These are phyloP conservation scores for Lasioglossum pauxillum DNA, from an alignment of 2,888 invertebrate species.

Conservation along the genomic window DNA sequence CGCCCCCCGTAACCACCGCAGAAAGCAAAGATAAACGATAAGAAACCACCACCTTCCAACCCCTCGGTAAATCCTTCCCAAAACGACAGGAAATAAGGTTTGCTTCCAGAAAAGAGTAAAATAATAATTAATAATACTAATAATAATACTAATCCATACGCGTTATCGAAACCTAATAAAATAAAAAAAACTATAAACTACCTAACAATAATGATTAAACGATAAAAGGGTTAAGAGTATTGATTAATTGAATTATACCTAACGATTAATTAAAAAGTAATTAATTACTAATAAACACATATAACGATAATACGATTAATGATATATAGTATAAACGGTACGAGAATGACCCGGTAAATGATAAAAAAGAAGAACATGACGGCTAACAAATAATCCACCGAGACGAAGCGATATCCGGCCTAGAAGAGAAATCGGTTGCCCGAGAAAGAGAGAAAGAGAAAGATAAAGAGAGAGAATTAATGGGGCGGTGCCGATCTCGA, in stretches of 20 bases:
- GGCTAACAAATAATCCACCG: conserved; percentile 83
- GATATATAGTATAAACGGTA: conserved; percentile 77
- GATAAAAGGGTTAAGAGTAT: conserved; percentile 81
- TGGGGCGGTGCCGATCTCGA: conserved; percentile 55
- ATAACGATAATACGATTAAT: conserved; percentile 79
- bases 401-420: conserved; percentile 76
- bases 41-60: conserved; percentile 58
- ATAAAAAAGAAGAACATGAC: conserved; percentile 73
- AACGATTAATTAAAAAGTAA: conserved; percentile 78
- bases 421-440: conserved; percentile 52
- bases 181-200: conserved; percentile 81
- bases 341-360: conserved; percentile 76
- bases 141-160: conserved; percentile 75
- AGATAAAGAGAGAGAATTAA: background rate
- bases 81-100: conserved; percentile 75
- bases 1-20: conserved; percentile 65
- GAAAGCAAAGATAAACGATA: conserved; percentile 44
- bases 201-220: conserved; percentile 82
- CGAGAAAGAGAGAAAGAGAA: background rate
- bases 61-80: conserved; percentile 68
- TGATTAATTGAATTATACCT: conserved; percentile 81
- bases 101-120: conserved; percentile 78
- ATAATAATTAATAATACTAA: conserved; percentile 48
- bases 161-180: conserved; percentile 81
- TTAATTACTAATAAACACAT: conserved; percentile 77